Percentiles rank a stretch among this genome's conserved stretches.
Evolutionary conservation across 2,113 vertebrate species (phyloP).

Genomic region (Prietella phreatophila): DNA sequence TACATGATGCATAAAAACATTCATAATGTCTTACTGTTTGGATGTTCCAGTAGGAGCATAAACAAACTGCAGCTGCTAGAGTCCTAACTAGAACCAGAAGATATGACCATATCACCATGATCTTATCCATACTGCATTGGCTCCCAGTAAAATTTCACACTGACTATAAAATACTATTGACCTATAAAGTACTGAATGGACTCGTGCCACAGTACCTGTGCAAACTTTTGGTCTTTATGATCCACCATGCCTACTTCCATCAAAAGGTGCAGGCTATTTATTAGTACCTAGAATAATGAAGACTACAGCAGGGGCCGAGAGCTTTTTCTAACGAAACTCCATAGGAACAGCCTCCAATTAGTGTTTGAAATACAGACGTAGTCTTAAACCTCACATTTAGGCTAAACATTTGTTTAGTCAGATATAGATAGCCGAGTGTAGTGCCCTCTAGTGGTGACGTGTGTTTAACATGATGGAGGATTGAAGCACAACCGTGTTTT

Average conservation of each 20-base stretch:
- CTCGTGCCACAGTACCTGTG: not conserved
- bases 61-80: not conserved
- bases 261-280: not conserved
- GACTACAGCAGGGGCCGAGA: not conserved
- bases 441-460: not conserved
- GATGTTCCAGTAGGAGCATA: too few relatives aligned
- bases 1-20: too few relatives aligned
- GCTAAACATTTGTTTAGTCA: not conserved
- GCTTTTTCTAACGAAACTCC: not conserved
- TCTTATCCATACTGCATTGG: too few relatives aligned
- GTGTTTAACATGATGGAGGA: not conserved
- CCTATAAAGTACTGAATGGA: not conserved
- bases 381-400: not conserved
- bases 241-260: too few relatives aligned
- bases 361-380: not conserved
- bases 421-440: not conserved
- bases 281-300: not conserved
- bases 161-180: not conserved
- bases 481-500: constrained; percentile 33
- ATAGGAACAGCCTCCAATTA: not conserved
- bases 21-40: too few relatives aligned
- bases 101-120: too few relatives aligned
- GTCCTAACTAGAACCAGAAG: not conserved
- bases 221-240: not conserved
- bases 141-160: too few relatives aligned